Base-by-base conservation (phyloP, 2,113 vertebrate species). In the Planiliza haematocheilus region DNA sequence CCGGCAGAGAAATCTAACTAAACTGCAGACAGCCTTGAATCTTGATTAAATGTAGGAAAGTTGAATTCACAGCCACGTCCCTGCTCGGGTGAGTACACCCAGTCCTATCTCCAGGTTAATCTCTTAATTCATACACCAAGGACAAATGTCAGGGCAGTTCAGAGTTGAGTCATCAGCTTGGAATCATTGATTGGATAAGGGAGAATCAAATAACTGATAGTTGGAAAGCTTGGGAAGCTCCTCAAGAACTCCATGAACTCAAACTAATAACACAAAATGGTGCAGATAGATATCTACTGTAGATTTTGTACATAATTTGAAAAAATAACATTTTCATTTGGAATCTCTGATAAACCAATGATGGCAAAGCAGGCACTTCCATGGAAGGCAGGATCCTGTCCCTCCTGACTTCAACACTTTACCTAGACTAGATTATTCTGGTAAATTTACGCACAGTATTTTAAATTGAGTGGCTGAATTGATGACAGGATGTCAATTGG, bases 71-170 rank as follows among this genome's bases (percentile, higher is more conserved):
- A 20, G 11, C 8, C 24, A 2, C 38, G 1, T 1, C n/a, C 13
- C 14, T 38, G 13, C 14, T 38, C 0, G 50, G 14, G 8, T n/a
- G 36, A 45, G 13, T 17, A 3, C 51, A 39, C 9, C 12, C 36
- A 8, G 34, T 24, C 51, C 10, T 46, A 52, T 36, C 18, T 71
- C 41, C 10, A 7, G 41, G 48, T 66, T 81, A 36, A 85, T 90
- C 57, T 76, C 79, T 87, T 82, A 67, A 82, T 78, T 83, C 57
- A 88, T 80, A 48, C 41, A 14, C 59, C 72, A 86, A 87, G 78
- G 78, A 69, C 84, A 76, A 70, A 69, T 56, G 70, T 74, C 79
- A 77, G 61, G 64, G 24, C 58, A 14, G 58, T 66, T 71, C 59
- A 60, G 70, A 79, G 50, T 37, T 64, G 50, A 74, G 41, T 60